Evolutionary conservation across 2,797 vertebrate genomes (phyloP), one percentile per base, ranked within the genome.

Genomic region (Thripadectes ignobilis): DNA sequence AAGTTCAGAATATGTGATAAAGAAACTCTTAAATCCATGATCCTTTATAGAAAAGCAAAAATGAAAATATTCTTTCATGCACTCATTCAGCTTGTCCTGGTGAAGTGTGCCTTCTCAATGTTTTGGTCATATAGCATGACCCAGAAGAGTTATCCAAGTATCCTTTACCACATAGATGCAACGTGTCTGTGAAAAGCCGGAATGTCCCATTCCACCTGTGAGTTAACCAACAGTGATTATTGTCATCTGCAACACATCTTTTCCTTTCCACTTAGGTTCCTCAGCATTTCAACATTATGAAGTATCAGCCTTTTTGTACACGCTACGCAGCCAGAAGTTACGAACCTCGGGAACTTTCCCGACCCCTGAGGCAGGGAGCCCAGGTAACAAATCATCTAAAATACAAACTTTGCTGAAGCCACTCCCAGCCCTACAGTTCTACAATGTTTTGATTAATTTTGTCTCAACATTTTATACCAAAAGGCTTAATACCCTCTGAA

Each of bases 301-400:
- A 92, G 16, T 98, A 98, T 81, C 79, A 97, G 39, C 96, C 96
- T 2, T 89, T 97, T 78, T 97, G 94, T 72, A 77, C 97, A 24
- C 93, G 95, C 24, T 67, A 81, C 38, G 67, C 93, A 63, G 96
- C 97, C 39, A 94, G 88, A 51, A 97, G 85, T 92, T 98, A 98
- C 71, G 97, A 68, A 80, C 66, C 97, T 87, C 92, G 21, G 30
- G 97, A 96, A 41, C 96, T 97, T 77, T 89, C 90, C 30, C 94
- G 95, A 57, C 65, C 95, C 4, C 96, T 98, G 88, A 97, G 95
- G 65, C 95, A 97, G 67, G 98, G 98, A 77, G 97, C 98, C 12
- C 85, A 97, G 98, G 98, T 98, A 98, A 97, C 6, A 14, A n/a
- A 7, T 43, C 43, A 38, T 26, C 69, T 51, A 36, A 67, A 52